A percentile compares a stretch with the other conserved stretches of the same genome.
These are phyloP conservation scores for Caradrina clavipalpis DNA, from an alignment of 2,888 invertebrate genomes.

Conservation along the genomic window DNA sequence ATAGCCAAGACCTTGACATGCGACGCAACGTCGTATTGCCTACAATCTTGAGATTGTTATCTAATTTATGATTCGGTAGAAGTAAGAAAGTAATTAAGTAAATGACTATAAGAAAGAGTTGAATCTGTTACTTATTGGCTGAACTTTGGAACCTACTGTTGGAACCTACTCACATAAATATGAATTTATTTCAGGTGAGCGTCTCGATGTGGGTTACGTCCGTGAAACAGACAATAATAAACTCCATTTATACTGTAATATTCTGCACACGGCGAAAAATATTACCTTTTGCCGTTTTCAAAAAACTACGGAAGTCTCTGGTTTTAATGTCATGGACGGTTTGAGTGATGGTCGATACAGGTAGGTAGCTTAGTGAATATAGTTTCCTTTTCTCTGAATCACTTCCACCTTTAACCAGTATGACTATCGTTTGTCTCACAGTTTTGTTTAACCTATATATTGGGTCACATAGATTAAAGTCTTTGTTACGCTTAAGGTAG, in stretches of 20 bases:
- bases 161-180: not conserved
- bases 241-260: constrained; percentile 86
- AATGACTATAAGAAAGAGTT: constrained; percentile 11
- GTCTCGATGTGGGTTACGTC: constrained; percentile 83
- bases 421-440: not conserved
- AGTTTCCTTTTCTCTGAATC: not conserved
- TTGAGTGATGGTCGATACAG: constrained; percentile 85
- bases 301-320: constrained; percentile 75
- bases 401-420: not conserved
- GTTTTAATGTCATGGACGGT: constrained; percentile 85
- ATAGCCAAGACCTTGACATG: constrained; percentile 27
- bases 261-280: constrained; percentile 80
- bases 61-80: constrained; percentile 10
- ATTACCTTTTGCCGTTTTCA: constrained; percentile 89
- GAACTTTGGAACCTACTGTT: not conserved
- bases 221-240: constrained; percentile 72
- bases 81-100: not conserved
- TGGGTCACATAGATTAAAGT: no score
- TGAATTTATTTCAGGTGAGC: constrained; percentile 78
- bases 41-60: not conserved
- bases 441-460: no score
- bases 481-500: not conserved
- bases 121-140: not conserved
- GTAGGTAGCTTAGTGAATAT: constrained; percentile 64
- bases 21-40: not conserved